Conservation (phyloP, 2,113 vertebrate genomes). For the Xiphophorus maculatus region DNA sequence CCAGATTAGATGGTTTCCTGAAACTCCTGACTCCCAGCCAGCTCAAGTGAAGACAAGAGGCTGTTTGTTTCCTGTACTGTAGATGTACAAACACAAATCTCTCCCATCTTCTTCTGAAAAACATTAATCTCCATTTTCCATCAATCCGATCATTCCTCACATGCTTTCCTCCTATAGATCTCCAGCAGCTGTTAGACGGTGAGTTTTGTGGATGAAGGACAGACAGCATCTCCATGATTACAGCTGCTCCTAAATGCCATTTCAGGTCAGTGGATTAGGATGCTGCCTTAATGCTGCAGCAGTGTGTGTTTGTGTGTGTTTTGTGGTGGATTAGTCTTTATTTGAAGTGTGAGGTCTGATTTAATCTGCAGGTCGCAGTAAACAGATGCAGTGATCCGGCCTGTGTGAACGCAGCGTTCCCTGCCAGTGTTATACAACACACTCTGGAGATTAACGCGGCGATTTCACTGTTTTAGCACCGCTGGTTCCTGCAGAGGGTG, state of each 20-base stretch:
- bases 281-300: background rate
- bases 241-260: constrained; percentile 33
- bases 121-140: no score
- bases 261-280: constrained; percentile 42
- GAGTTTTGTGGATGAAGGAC: constrained; percentile 1
- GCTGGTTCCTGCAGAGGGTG: constrained; percentile 6
- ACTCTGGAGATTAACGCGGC: constrained; percentile 12
- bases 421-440: constrained; percentile 56
- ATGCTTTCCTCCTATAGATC: background rate
- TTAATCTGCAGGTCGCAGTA: constrained; percentile 68
- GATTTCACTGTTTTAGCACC: constrained; percentile 9
- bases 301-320: constrained; percentile 13
- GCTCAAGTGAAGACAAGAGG: no score
- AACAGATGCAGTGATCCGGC: constrained; percentile 69
- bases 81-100: no score
- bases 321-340: constrained; percentile 62
- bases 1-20: no score
- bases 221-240: constrained; percentile 32
- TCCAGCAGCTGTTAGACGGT: background rate
- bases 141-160: no score
- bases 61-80: no score
- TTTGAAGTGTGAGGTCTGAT: constrained; percentile 69
- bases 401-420: constrained; percentile 62
- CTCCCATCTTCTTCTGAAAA: background rate
- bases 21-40: no score